Evolutionary conservation across 2,113 vertebrate species (phyloP), one percentile per base, ranked within the genome.

Genomic region (Eublepharis macularius): DNA sequence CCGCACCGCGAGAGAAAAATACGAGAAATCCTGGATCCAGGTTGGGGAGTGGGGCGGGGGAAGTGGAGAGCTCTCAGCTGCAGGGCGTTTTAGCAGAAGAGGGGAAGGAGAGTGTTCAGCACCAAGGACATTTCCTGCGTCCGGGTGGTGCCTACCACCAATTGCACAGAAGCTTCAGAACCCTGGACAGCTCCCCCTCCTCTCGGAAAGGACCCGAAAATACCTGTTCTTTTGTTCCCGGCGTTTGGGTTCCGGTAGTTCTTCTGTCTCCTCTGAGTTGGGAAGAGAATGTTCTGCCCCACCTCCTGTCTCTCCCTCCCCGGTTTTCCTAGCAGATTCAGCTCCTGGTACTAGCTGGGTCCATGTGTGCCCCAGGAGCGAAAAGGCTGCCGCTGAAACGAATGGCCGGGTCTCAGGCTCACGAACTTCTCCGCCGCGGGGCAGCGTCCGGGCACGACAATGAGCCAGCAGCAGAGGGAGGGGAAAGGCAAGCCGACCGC

Each of bases 311-410:
- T 72, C 75, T 72, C 41, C 60, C 21, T 9, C 26, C 16, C 66
- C 43, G 24, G 76, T 19, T 81, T 49, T 41, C 80, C 83, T 85
- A 83, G 73, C 66, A 81, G 83, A 81, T 82, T 66, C 34, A 69
- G 69, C 87, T 80, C 70, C 91, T 85, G 85, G 80, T 86, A 39
- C 73, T 17, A 26, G 36, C 76, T 47, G 47, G 87, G 87, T 86
- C 89, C 91, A 92, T 87, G 86, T 84, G 91, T 85, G 83, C 57
- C 65, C 70, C 76, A 26, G 82, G 73, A 74, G 70, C 26, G 80
- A 84, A 78, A 63, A 63, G 24, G 24, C 63, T 26, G 1, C 21
- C 24, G 43, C 9, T 2, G 3, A 32, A 7, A 4, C 89, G 9
- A 87, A 16, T 26, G 76, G 84, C 87, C 0, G 79, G 88, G 0